Conservation (phyloP, 2,888 invertebrate species). For the Drosophila greeni region DNA sequence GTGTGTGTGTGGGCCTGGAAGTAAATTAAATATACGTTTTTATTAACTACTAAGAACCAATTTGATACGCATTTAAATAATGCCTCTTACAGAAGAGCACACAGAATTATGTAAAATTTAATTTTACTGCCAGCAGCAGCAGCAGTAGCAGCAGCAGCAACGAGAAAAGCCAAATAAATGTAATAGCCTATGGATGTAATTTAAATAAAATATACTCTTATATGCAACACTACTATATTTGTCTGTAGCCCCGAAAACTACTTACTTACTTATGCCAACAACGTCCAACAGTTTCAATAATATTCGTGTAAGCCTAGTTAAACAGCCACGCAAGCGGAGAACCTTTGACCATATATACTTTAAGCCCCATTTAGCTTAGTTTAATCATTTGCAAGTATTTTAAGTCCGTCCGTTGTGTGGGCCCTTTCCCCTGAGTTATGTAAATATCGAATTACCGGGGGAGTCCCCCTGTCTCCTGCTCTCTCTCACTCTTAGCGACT, state of each 20-base stretch:
- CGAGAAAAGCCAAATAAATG: constrained; percentile 69
- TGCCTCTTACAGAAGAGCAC: constrained; percentile 49
- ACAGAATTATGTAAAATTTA: constrained; percentile 66
- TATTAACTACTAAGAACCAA: constrained; percentile 75
- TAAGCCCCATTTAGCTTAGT: constrained; percentile 63
- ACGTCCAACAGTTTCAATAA: constrained; percentile 73
- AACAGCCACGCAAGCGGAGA: constrained; percentile 17
- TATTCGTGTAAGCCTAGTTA: constrained; percentile 64
- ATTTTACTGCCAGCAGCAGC: constrained; percentile 54
- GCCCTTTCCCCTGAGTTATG: constrained; percentile 10
- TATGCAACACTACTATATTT: constrained; percentile 28
- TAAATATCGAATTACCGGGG: constrained; percentile 23
- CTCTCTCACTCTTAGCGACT: constrained; percentile 10
- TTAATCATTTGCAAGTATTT: constrained; percentile 63
- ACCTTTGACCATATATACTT: constrained; percentile 50
- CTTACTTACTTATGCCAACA: constrained; percentile 74
- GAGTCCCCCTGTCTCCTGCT: background rate
- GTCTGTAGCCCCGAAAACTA: constrained; percentile 53
- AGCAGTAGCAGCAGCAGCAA: constrained; percentile 18
- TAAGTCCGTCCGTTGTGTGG: constrained; percentile 32
- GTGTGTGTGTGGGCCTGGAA: constrained; percentile 54
- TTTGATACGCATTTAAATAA: constrained; percentile 73
- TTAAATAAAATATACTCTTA: constrained; percentile 32
- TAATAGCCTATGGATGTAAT: constrained; percentile 51
- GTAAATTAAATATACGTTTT: constrained; percentile 74